A percentile compares a stretch with the other conserved stretches of the same genome.
These are phyloP conservation scores for Clitarchus hookeri DNA, from an alignment of 2,888 invertebrate genomes.

Conservation along the genomic window DNA sequence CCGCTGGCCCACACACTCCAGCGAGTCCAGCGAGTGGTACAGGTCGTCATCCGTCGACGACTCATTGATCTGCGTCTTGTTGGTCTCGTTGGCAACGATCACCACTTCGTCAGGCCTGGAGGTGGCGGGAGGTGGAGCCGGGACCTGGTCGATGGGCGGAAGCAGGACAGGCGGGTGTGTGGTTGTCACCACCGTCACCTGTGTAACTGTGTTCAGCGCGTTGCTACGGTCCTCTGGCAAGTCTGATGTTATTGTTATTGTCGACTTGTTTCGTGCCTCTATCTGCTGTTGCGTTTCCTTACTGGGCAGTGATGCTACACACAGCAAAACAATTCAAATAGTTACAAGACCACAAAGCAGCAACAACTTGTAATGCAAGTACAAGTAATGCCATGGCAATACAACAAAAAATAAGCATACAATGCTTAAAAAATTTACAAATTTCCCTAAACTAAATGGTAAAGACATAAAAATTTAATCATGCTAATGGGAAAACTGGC, in stretches of 20 bases:
- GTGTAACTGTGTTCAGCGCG: constrained; percentile 62
- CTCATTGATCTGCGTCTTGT: constrained; percentile 68
- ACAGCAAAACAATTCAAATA: constrained; percentile 28
- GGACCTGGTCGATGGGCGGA: constrained; percentile 58
- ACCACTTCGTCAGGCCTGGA: constrained; percentile 68
- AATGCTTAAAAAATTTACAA: too few species aligned
- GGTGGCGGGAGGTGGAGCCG: constrained; percentile 36
- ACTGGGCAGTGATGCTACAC: neutral
- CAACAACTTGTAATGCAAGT: too few species aligned
- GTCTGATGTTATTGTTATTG: constrained; percentile 39
- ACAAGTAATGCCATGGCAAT: too few species aligned
- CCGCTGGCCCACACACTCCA: constrained; percentile 66
- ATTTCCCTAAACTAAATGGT: too few species aligned
- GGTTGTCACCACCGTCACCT: constrained; percentile 83
- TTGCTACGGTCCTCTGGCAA: constrained; percentile 34
- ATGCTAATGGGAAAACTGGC: too few species aligned
- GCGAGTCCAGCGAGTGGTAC: constrained; percentile 74
- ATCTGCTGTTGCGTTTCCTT: constrained; percentile 39
- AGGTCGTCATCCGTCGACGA: constrained; percentile 76
- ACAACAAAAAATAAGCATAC: too few species aligned
- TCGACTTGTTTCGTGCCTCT: constrained; percentile 39
- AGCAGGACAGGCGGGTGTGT: constrained; percentile 75
- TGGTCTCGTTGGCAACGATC: constrained; percentile 77
- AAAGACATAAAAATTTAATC: too few species aligned
- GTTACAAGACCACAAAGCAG: too few species aligned